Conservation (phyloP, 1,140 invertebrate species). For the Meloidogyne hapla region DNA sequence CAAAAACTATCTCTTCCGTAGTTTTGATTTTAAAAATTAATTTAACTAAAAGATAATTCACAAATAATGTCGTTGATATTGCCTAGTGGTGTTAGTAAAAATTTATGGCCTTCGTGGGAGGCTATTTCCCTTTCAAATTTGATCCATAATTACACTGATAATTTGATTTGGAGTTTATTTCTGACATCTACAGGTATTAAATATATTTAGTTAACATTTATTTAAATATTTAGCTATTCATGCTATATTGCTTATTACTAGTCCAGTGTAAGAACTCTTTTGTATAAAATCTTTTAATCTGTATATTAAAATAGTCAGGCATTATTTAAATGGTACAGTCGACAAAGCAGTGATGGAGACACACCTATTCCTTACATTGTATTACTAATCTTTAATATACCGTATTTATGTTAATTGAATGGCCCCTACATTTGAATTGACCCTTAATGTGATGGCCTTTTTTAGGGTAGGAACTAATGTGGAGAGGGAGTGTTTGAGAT, state of each 20-base stretch:
- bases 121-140: conserved; percentile 35
- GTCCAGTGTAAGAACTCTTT: conserved; percentile 51
- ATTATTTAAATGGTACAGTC: conserved; percentile 58
- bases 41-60: too few species aligned
- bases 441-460: too few species aligned
- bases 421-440: too few species aligned
- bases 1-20: too few species aligned
- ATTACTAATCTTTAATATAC: too few species aligned
- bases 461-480: too few species aligned
- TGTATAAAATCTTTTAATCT: background rate
- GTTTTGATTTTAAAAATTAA: too few species aligned
- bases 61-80: too few species aligned
- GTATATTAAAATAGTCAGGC: conserved; percentile 52
- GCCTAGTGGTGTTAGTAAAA: too few species aligned
- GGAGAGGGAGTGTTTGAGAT: too few species aligned
- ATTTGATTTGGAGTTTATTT: conserved; percentile 57
- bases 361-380: conserved; percentile 55
- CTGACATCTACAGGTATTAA: conserved; percentile 52
- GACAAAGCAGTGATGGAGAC: conserved; percentile 53
- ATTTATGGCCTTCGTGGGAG: conserved; percentile 11
- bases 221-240: conserved; percentile 43
- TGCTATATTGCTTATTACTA: conserved; percentile 57
- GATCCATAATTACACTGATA: conserved; percentile 45
- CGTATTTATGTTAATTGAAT: too few species aligned
- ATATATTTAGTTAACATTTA: too few species aligned